Evolutionary conservation across 30 jellyfish, hydroid and myxozoan genomes (phyloP).

Genomic region (Aurelia sp.): DNA sequence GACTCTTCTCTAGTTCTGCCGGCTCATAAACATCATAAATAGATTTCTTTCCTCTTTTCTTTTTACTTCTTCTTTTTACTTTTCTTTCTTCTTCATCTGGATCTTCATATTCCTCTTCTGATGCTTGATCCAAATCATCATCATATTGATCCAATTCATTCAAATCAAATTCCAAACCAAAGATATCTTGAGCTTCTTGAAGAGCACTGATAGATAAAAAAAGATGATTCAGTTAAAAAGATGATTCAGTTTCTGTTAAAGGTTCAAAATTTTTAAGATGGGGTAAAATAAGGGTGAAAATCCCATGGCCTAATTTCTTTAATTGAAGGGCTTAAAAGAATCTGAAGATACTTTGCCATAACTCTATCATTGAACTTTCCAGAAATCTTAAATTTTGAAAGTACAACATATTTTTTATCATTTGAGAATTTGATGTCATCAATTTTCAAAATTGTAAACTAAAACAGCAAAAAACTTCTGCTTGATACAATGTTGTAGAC

Average conservation of each 20-base stretch:
- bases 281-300: too few relatives aligned
- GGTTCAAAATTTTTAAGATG: background rate
- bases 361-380: too few relatives aligned
- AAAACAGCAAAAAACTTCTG: too few relatives aligned
- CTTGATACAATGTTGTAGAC: too few relatives aligned
- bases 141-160: conserved; percentile 93
- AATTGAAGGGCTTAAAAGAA: too few relatives aligned
- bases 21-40: conserved; percentile 97
- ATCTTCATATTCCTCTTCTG: conserved; percentile 85
- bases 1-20: conserved; percentile 91
- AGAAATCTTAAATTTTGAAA: too few relatives aligned
- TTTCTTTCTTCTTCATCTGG: conserved; percentile 75
- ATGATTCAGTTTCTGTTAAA: background rate
- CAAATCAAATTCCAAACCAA: conserved; percentile 98
- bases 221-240: too few relatives aligned
- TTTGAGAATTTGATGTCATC: too few relatives aligned
- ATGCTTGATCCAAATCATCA: conserved; percentile 76
- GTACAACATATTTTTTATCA: too few relatives aligned
- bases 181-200: conserved; percentile 98
- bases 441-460: too few relatives aligned
- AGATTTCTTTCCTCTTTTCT: conserved; percentile 78
- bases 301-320: too few relatives aligned
- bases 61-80: conserved; percentile 59
- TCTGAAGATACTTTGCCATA: too few relatives aligned
- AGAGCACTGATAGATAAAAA: conserved; percentile 71